Conservation (phyloP, 2,113 vertebrate species). For the Bombycilla garrulus region DNA sequence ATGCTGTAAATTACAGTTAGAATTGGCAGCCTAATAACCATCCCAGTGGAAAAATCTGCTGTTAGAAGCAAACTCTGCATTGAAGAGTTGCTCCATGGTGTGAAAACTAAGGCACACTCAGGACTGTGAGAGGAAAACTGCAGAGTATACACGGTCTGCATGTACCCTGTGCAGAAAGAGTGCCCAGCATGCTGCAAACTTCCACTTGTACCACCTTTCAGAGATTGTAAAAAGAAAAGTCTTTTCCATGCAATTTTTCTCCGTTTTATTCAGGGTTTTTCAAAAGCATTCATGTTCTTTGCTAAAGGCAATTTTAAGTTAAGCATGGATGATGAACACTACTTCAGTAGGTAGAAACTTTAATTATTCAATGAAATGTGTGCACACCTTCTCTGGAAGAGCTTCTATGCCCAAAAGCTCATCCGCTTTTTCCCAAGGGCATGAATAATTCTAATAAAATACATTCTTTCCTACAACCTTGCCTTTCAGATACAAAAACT, state of each 20-base stretch:
- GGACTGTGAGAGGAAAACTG: neutral
- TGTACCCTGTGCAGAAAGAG: neutral
- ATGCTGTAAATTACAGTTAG: neutral
- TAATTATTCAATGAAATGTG: neutral
- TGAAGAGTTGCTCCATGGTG: neutral
- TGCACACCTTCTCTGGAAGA: neutral
- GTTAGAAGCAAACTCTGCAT: neutral
- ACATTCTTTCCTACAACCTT: neutral
- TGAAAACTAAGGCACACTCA: neutral
- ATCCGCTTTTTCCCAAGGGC: neutral
- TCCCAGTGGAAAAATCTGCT: neutral
- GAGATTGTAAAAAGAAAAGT: neutral
- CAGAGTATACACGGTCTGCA: neutral
- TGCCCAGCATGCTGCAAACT: neutral
- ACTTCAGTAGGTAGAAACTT: neutral
- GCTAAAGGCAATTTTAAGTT: constrained; percentile 6
- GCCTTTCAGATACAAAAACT: neutral
- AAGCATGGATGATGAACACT: neutral
- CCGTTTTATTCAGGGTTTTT: neutral
- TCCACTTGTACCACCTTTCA: neutral
- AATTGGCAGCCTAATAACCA: neutral
- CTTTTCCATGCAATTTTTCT: neutral
- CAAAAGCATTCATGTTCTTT: neutral
- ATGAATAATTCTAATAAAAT: constrained; percentile 1
- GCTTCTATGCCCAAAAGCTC: neutral